Evolutionary conservation across 2,113 vertebrate genomes (phyloP).

Genomic region (Saguinus imperator): DNA sequence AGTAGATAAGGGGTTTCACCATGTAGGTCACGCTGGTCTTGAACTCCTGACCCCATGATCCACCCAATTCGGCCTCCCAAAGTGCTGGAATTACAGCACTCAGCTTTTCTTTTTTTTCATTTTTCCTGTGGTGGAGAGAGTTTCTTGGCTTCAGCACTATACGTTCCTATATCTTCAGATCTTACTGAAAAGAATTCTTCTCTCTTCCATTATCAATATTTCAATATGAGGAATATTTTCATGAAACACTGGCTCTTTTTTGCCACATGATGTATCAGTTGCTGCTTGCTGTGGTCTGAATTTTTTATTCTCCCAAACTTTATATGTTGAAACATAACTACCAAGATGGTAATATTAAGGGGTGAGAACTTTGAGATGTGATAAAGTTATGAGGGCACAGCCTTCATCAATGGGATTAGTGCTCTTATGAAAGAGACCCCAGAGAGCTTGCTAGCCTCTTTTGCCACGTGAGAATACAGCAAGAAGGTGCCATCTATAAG

Average conservation of each 20-base stretch:
- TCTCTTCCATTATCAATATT: neutral
- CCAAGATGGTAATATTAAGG: neutral
- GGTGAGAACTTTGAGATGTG: neutral
- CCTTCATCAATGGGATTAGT: neutral
- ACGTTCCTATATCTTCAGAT: neutral
- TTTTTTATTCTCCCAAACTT: neutral
- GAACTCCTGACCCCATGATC: too few relatives aligned
- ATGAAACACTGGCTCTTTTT: neutral
- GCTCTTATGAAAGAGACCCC: neutral
- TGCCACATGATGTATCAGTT: neutral
- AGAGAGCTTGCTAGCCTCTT: neutral
- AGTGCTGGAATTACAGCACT: too few relatives aligned
- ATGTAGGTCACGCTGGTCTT: too few relatives aligned
- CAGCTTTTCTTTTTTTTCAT: neutral
- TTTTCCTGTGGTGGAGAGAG: neutral
- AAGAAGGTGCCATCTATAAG: neutral
- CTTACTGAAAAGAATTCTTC: neutral
- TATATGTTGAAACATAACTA: neutral
- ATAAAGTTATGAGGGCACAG: neutral
- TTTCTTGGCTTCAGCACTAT: neutral
- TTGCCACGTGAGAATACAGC: neutral
- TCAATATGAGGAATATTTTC: neutral
- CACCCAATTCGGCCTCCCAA: too few relatives aligned
- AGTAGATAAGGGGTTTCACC: too few relatives aligned
- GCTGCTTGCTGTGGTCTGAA: neutral